These are phyloP conservation scores for Harpagoxenus sublaevis DNA, from an alignment of 2,888 invertebrate genomes.

Conservation along the genomic window DNA sequence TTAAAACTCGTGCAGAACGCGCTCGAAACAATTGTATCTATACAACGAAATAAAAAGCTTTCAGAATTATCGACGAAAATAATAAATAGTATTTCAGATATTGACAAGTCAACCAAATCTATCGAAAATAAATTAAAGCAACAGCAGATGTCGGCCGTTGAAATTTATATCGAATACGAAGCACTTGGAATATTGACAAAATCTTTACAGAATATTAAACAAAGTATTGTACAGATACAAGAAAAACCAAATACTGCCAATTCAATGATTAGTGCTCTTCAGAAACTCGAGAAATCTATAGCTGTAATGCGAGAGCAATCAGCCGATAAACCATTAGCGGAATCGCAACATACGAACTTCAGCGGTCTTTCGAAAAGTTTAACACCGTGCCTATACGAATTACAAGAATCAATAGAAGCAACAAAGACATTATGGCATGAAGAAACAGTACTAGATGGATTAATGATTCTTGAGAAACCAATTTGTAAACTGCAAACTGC, in stretches of 20 bases:
- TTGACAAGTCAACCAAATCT: conserved; percentile 64
- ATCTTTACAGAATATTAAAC: conserved; percentile 66
- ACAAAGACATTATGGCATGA: conserved; percentile 58
- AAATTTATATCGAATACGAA: conserved; percentile 65
- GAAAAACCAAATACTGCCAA: conserved; percentile 38
- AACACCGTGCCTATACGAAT: conserved; percentile 43
- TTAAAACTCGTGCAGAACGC: conserved; percentile 63
- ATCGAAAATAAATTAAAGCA: conserved; percentile 66
- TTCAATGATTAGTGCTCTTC: conserved; percentile 75
- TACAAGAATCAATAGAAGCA: conserved; percentile 50
- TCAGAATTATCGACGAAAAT: conserved; percentile 55
- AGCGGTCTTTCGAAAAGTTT: conserved; percentile 52
- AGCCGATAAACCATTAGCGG: conserved; percentile 66
- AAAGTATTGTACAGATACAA: conserved; percentile 52
- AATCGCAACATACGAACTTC: conserved; percentile 63
- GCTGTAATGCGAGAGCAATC: conserved; percentile 77
- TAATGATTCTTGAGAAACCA: conserved; percentile 60
- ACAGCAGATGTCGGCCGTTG: conserved; percentile 49
- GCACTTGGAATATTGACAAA: conserved; percentile 59
- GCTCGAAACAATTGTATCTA: conserved; percentile 53
- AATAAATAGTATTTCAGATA: conserved; percentile 50
- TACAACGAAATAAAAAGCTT: conserved; percentile 21
- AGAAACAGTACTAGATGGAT: conserved; percentile 48
- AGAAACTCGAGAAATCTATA: conserved; percentile 76
- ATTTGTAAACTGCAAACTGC: conserved; percentile 53